Percentiles rank a stretch among this genome's conserved stretches.
Conservation (phyloP, 2,888 invertebrate genomes). For the Hyposoter didymator region DNA sequence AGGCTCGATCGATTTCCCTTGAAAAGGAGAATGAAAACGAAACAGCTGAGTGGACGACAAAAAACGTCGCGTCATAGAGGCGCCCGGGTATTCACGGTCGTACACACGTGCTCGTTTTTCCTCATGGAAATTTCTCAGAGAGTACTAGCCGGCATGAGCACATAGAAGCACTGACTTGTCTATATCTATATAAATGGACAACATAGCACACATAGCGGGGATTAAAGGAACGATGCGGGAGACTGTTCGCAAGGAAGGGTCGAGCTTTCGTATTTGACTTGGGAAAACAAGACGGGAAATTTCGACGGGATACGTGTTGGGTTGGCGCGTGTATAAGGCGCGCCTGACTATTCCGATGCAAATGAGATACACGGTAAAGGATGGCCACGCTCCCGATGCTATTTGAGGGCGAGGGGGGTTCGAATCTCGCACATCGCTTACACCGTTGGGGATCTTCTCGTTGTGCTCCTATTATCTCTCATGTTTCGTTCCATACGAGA, state of each 20-base stretch:
- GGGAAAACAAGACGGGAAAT: slow-evolving; percentile 72
- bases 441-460: slow-evolving; percentile 51
- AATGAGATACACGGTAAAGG: slow-evolving; percentile 70
- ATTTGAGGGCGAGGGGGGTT: not conserved
- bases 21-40: slow-evolving; percentile 1
- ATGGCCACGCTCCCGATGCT: slow-evolving; percentile 42
- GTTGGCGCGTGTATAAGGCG: slow-evolving; percentile 56
- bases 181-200: not conserved
- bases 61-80: slow-evolving; percentile 54
- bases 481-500: slow-evolving; percentile 71
- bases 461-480: slow-evolving; percentile 67
- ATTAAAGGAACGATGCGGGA: slow-evolving; percentile 19
- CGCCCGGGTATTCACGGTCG: slow-evolving; percentile 61
- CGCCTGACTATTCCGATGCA: slow-evolving; percentile 73
- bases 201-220: not conserved
- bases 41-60: slow-evolving; percentile 12
- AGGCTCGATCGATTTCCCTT: not conserved
- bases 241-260: slow-evolving; percentile 14
- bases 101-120: slow-evolving; percentile 32
- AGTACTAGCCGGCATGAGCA: slow-evolving; percentile 38
- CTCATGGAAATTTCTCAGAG: slow-evolving; percentile 61
- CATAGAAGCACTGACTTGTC: slow-evolving; percentile 1
- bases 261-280: slow-evolving; percentile 69
- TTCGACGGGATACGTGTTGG: slow-evolving; percentile 60
- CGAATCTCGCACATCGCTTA: slow-evolving; percentile 47